Conservation (phyloP, 2,797 vertebrate genomes). For the Eidolon dupreanum region DNA sequence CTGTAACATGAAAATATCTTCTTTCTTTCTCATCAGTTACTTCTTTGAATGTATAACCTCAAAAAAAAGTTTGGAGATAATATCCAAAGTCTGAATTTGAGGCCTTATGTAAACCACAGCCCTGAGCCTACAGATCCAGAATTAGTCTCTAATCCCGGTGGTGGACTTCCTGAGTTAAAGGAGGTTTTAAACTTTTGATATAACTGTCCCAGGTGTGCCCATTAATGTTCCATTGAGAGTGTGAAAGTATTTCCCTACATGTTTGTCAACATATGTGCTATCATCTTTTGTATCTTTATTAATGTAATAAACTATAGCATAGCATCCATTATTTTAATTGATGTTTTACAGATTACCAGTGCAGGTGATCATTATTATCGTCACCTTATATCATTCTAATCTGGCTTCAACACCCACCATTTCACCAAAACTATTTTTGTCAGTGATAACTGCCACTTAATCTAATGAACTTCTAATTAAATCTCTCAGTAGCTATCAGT, state of each 20-base stretch:
- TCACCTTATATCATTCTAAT: neutral
- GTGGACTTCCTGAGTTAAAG: neutral
- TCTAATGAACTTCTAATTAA: neutral
- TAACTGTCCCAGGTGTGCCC: fast-evolving
- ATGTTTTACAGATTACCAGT: neutral
- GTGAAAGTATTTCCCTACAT: neutral
- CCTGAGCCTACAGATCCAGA: neutral
- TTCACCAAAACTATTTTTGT: neutral
- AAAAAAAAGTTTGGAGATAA: neutral
- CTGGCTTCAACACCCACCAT: neutral
- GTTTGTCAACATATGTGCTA: neutral
- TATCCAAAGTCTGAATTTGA: neutral
- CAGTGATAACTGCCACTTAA: neutral
- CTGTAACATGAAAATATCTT: neutral
- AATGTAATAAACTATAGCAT: neutral
- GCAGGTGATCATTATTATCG: neutral
- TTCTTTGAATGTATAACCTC: neutral
- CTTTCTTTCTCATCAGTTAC: neutral
- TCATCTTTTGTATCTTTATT: neutral
- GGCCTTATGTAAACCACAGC: neutral
- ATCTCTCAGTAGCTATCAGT: neutral
- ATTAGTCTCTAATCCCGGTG: neutral
- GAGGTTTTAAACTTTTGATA: neutral
- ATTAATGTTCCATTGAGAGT: neutral
- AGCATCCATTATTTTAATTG: neutral